phyloP scores from a whole-genome alignment of 2,888 invertebrate species.

The Rotaria sp. region DNA sequence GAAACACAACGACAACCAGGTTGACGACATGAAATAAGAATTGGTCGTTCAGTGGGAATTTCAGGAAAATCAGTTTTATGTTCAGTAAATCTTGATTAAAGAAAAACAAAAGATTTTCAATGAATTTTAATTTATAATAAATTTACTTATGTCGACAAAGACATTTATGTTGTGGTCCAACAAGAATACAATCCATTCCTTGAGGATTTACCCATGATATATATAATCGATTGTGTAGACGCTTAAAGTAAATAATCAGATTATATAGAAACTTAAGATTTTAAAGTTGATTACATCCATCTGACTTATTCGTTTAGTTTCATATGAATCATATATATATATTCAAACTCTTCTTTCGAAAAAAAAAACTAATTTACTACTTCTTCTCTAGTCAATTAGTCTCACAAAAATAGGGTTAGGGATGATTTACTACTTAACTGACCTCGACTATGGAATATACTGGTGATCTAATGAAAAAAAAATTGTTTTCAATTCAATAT shows the following conservation, averaged over 20 bases:
- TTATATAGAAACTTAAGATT: background rate
- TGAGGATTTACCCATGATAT: slow-evolving; percentile 47
- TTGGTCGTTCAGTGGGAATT: slow-evolving; percentile 48
- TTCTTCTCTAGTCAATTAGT: too few species aligned
- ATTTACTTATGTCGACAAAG: slow-evolving; percentile 53
- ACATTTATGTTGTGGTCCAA: slow-evolving; percentile 53
- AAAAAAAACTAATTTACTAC: too few species aligned
- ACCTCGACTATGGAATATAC: too few species aligned
- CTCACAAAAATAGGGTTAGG: too few species aligned
- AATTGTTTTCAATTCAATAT: too few species aligned
- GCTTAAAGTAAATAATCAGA: slow-evolving; percentile 44
- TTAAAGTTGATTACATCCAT: too few species aligned
- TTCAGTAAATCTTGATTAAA: slow-evolving; percentile 48
- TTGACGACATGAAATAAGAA: slow-evolving; percentile 48
- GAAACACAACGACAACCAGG: slow-evolving; percentile 50
- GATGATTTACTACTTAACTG: too few species aligned
- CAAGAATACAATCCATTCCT: slow-evolving; percentile 54
- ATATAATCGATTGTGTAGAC: slow-evolving; percentile 51
- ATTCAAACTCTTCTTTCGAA: too few species aligned
- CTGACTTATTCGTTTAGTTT: too few species aligned
- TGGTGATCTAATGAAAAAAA: too few species aligned
- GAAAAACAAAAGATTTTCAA: background rate
- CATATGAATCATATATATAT: too few species aligned
- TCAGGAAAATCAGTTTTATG: slow-evolving; percentile 53
- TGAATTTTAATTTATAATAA: too few species aligned